Evolutionary conservation across 1,140 invertebrate species (phyloP).

Genomic region (Brachionus angularis): DNA sequence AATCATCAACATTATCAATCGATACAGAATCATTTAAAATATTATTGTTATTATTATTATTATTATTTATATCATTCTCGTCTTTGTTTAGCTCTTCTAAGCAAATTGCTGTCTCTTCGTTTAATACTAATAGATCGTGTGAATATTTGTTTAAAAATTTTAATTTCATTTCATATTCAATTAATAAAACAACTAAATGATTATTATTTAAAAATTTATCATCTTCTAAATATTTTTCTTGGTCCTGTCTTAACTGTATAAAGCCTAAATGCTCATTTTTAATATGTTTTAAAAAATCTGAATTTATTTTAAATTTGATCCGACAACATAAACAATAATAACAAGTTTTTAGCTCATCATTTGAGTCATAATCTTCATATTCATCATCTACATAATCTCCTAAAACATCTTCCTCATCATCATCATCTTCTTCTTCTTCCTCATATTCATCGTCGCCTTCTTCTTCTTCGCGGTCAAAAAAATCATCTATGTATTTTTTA

Average conservation of each 20-base stretch:
- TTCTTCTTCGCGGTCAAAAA: too few relatives aligned
- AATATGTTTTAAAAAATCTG: neutral
- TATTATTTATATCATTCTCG: conserved; percentile 9
- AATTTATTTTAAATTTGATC: neutral
- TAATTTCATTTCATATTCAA: conserved; percentile 8
- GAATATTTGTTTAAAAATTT: conserved; percentile 40
- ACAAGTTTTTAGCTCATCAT: neutral
- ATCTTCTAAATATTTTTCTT: conserved; percentile 11
- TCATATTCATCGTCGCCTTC: too few relatives aligned
- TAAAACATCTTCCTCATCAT: too few relatives aligned
- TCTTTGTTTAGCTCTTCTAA: conserved; percentile 32
- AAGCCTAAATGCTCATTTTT: neutral
- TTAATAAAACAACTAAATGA: neutral
- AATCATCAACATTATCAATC: conserved; percentile 10
- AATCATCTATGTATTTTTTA: too few relatives aligned
- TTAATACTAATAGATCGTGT: conserved; percentile 30
- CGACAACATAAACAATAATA: conserved; percentile 12
- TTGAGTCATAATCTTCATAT: too few relatives aligned
- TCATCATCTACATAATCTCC: too few relatives aligned
- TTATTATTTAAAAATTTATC: neutral
- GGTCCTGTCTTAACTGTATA: neutral
- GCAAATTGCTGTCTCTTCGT: conserved; percentile 21
- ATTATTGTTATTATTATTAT: too few relatives aligned
- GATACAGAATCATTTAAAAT: too few relatives aligned
- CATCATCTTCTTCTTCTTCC: too few relatives aligned